Base-by-base conservation (phyloP, 2,113 vertebrate species). In the Odontophorus gujanensis region DNA sequence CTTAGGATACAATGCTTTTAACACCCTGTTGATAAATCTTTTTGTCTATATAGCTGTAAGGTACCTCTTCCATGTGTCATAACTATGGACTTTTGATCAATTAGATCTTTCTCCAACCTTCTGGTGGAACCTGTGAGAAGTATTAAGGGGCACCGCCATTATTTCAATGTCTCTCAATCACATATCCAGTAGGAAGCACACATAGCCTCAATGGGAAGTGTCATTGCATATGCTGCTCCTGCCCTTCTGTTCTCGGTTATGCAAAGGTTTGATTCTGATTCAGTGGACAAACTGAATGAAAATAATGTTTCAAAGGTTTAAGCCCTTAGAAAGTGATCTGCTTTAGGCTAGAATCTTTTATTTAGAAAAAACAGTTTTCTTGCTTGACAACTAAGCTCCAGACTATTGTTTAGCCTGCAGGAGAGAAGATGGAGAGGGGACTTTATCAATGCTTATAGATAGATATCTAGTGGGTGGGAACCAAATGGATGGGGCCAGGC, bases 151-250 rank as follows among this genome's bases (percentile, higher is more conserved):
- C n/a, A 55, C 25, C 61, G 34, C 10, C 21, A 25, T 48, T 26
- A 30, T 40, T 66, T 71, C 20, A 7, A 2, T 48, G 12, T 66
- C 24, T 85, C 17, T 32, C 21, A 14, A 15, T 26, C 40, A 8
- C 2, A 6, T 25, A 53, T 53, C 43, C 50, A 47, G 0, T 2
- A 4, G 55, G 42, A 87, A 78, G 32, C 28, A 36, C 0, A 1
- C 2, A 66, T 19, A 45, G 7, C 21, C 36, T 47, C 1, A 0
- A 65, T 8, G 42, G 18, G n/a, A 2, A 21, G 4, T 3, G 8
- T 34, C 22, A 11, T 4, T n/a, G 3, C 9, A 5, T 11, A 2
- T n/a, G 6, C 42, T 84, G 66, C 40, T 67, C 13, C 11, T 72
- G 34, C 16, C 7, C 13, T 42, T 21, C 32, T 57, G 17, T 77